A percentile compares a stretch with the other conserved stretches of the same genome.
Conservation (phyloP, 1,140 invertebrate species). For the Hypothenemus hampei region DNA sequence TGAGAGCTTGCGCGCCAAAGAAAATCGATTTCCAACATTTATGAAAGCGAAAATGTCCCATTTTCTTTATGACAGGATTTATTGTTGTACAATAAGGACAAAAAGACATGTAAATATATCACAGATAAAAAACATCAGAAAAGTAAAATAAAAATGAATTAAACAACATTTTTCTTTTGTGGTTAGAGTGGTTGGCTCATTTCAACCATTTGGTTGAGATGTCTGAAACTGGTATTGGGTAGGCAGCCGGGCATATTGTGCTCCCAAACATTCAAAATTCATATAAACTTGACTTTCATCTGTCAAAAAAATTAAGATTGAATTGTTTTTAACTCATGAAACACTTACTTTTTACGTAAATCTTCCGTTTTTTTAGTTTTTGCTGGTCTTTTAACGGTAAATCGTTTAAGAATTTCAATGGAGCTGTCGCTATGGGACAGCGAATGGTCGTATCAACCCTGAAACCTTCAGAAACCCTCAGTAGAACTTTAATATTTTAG, state of each 20-base stretch:
- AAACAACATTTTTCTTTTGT: too few relatives aligned
- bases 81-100: too few relatives aligned
- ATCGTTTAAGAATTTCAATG: constrained; percentile 27
- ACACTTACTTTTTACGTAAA: constrained; percentile 11
- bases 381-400: constrained; percentile 1
- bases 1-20: too few relatives aligned
- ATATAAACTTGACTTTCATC: constrained; percentile 19
- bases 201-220: too few relatives aligned
- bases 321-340: not conserved
- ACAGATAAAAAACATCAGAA: not conserved
- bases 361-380: constrained; percentile 10
- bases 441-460: constrained; percentile 28
- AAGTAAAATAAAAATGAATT: not conserved
- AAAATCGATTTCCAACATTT: too few relatives aligned
- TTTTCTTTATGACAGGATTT: too few relatives aligned
- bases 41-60: too few relatives aligned
- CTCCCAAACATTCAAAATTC: constrained; percentile 33
- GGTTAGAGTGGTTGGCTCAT: too few relatives aligned
- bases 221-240: constrained; percentile 28
- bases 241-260: constrained; percentile 31
- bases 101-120: too few relatives aligned
- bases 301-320: not conserved
- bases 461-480: too few relatives aligned
- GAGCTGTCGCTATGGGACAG: constrained; percentile 31
- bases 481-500: too few relatives aligned